Conservation (phyloP, 2,888 invertebrate genomes). For the Stenichneumon culpator region DNA sequence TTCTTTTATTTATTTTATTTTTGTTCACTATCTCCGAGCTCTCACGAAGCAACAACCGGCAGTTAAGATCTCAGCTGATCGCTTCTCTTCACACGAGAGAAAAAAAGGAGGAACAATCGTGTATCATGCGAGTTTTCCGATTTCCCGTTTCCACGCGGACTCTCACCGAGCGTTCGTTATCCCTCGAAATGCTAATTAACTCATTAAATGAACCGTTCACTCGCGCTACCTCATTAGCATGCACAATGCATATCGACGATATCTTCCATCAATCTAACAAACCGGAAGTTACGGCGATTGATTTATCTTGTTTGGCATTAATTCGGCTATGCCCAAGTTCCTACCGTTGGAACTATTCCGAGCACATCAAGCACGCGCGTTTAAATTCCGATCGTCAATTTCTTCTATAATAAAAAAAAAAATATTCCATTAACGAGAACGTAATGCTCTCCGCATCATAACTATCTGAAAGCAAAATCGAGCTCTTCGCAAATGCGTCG, state of each 20-base stretch:
- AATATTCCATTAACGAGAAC: not conserved
- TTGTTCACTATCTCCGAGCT: slow-evolving; percentile 4
- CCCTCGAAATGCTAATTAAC: slow-evolving; percentile 53
- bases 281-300: slow-evolving; percentile 38
- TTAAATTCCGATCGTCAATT: not conserved
- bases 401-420: not conserved
- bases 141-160: slow-evolving; percentile 36
- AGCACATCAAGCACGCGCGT: not conserved
- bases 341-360: not conserved
- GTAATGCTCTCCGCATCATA: not conserved
- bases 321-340: not conserved
- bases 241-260: slow-evolving; percentile 35
- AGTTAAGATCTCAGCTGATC: slow-evolving; percentile 27
- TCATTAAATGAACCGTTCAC: slow-evolving; percentile 61
- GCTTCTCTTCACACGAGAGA: slow-evolving; percentile 66
- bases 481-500: not conserved
- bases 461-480: not conserved
- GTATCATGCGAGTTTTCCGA: slow-evolving; percentile 56
- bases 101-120: slow-evolving; percentile 47
- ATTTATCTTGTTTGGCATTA: slow-evolving; percentile 13
- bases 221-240: slow-evolving; percentile 19
- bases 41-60: slow-evolving; percentile 16
- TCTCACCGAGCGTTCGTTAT: slow-evolving; percentile 47
- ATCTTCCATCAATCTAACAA: slow-evolving; percentile 43
- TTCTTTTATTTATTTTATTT: slow-evolving; percentile 1